Evolutionary conservation across 2,113 vertebrate genomes (phyloP), one percentile per base, ranked within the genome.

Genomic region (Aptenodytes patagonicus): DNA sequence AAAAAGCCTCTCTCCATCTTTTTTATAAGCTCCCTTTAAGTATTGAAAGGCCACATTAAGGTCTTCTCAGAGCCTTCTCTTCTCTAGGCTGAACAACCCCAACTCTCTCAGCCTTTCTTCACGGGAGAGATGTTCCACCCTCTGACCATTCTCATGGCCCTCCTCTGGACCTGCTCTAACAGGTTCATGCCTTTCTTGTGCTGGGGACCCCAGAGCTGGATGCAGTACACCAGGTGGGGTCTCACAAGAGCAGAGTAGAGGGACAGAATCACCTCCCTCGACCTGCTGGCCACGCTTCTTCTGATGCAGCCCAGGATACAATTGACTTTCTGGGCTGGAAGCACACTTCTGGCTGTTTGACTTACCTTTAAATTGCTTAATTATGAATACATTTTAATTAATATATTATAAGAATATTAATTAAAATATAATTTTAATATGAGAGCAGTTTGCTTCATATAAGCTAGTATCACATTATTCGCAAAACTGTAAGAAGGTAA

Each of bases 241-340:
- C 26, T 87, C 34, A 32, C 1, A 0, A 44, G 21, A 20, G 4
- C 1, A 1, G 28, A 44, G 4, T 3, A 28, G 10, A 38, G 6
- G 7, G 11, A 1, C 42, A 83, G 40, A 34, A 38, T 68, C 44
- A 10, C 9, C 16, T 89, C 10, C 49, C 42, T 42, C 7, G 14
- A 42, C 42, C 24, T 42, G 5, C 40, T 62, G 25, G 13, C 6
- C 51, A 36, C 0, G 3, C 6, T 38, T 1, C 21, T 66, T 42
- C 32, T 4, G 15, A 11, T 44, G 36, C 6, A 57, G 21, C 6
- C 44, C 8, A 38, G 22, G 32, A 17, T 34, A 11, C 0, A 0
- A 1, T 5, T 46, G 6, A 4, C 8, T 13, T 69, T 76, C 32
- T 83, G 44, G 24, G 6, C 22, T 51, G 16, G 17, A 62, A 57